Evolutionary conservation across 2,113 vertebrate genomes (phyloP).

Genomic region (Reinhardtius hippoglossoides): DNA sequence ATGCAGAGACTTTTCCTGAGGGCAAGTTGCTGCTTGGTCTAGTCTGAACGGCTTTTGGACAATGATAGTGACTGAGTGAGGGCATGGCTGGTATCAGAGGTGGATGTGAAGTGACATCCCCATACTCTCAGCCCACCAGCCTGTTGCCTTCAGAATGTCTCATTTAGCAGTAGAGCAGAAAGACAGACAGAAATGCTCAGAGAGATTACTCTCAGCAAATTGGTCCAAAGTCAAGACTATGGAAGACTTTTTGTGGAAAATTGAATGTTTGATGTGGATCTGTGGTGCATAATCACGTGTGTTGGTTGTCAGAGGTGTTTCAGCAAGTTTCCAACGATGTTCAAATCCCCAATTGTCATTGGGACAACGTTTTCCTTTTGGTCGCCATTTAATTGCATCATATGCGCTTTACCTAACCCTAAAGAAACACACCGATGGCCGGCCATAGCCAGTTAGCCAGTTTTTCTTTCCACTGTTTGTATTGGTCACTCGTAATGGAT

Average conservation of each 20-base stretch:
- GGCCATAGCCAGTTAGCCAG: too few relatives aligned
- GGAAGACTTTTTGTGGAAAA: conserved; percentile 4
- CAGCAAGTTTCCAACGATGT: too few relatives aligned
- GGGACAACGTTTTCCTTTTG: too few relatives aligned
- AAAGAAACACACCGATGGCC: too few relatives aligned
- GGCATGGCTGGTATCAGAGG: conserved; percentile 49
- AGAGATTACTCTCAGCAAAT: conserved; percentile 57
- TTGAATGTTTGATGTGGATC: not conserved
- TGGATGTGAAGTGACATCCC: conserved; percentile 67
- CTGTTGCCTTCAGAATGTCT: conserved; percentile 69
- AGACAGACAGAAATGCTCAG: conserved; percentile 54
- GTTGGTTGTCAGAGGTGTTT: not conserved
- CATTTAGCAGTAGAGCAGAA: conserved; percentile 71
- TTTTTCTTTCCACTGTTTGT: too few relatives aligned
- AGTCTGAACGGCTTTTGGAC: conserved; percentile 42
- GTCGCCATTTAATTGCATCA: too few relatives aligned
- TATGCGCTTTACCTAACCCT: too few relatives aligned
- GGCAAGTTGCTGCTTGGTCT: conserved; percentile 57
- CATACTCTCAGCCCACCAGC: conserved; percentile 56
- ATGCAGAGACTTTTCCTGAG: conserved; percentile 53
- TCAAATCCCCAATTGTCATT: too few relatives aligned
- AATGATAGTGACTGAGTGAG: conserved; percentile 61
- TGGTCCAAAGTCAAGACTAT: conserved; percentile 4
- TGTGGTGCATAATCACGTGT: not conserved
- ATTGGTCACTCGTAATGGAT: too few relatives aligned